Percentiles rank a stretch among this genome's conserved stretches.
Conservation (phyloP, 1,140 invertebrate species). For the Hylaeus anthracinus region DNA sequence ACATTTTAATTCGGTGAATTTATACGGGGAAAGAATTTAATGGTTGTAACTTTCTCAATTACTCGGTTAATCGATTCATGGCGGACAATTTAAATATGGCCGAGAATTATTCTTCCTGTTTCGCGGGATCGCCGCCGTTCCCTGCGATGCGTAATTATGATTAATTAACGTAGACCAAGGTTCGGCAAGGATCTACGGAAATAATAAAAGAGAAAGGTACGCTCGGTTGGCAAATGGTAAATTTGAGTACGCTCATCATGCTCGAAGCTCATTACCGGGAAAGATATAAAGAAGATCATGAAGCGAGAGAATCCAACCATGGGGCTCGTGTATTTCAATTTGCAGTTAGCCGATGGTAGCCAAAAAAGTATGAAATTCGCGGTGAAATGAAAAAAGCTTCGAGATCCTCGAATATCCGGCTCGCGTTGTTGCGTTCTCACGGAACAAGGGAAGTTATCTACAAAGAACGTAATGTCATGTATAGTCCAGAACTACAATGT, state of each 20-base stretch:
- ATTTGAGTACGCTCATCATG: background rate
- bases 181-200: background rate
- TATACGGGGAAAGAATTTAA: background rate
- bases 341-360: conserved; percentile 34
- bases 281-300: background rate
- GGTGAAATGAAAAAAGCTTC: background rate
- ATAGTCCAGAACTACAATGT: too few relatives aligned
- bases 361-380: conserved; percentile 25
- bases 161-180: conserved; percentile 7
- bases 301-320: background rate
- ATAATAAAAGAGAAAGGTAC: background rate
- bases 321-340: conserved; percentile 17
- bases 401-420: conserved; percentile 14
- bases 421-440: background rate
- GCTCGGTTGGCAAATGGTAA: background rate
- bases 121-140: background rate
- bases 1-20: conserved; percentile 1
- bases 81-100: conserved; percentile 2
- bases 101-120: background rate
- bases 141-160: conserved; percentile 3
- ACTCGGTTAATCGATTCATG: conserved; percentile 13
- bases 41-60: conserved; percentile 10
- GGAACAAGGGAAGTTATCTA: background rate
- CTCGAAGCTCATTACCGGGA: conserved; percentile 11
- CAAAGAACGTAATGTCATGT: background rate